Evolutionary conservation across 1,140 invertebrate genomes (phyloP).

Genomic region (Bradynema listronoti): DNA sequence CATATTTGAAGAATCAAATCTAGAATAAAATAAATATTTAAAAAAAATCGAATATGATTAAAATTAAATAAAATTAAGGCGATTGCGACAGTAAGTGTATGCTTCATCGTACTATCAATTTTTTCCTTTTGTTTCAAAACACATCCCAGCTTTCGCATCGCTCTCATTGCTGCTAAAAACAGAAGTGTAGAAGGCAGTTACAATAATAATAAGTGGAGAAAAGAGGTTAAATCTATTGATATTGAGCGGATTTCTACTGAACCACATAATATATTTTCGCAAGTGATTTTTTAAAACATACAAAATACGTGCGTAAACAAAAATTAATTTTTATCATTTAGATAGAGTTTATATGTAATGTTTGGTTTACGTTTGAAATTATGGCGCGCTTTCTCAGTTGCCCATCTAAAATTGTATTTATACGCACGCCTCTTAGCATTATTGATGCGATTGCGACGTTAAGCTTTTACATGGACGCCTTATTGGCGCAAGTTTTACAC

Average conservation of each 20-base stretch:
- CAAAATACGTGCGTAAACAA: no score
- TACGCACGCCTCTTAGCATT: constrained; percentile 76
- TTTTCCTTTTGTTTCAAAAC: constrained; percentile 91
- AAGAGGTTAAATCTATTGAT: constrained; percentile 13
- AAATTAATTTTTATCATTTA: no score
- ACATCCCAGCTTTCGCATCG: constrained; percentile 63
- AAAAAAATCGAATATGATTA: no score
- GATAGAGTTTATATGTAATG: constrained; percentile 83
- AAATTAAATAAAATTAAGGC: no score
- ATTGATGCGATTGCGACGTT: constrained; percentile 85
- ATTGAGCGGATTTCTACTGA: constrained; percentile 27
- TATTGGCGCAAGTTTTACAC: constrained; percentile 17
- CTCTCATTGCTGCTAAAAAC: constrained; percentile 7
- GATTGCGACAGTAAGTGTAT: constrained; percentile 87
- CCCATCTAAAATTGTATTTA: constrained; percentile 79
- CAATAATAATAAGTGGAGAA: no score
- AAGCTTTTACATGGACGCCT: constrained; percentile 55
- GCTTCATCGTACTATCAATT: constrained; percentile 97
- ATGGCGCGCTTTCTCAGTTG: constrained; percentile 75
- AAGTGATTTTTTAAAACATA: no score
- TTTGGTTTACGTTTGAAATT: constrained; percentile 90
- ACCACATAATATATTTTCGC: constrained; percentile 41
- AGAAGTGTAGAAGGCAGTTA: no score
- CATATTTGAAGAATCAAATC: no score
- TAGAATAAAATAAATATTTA: no score